phyloP scores from a whole-genome alignment of 2,113 vertebrate species.

The Ophthalmolycus amberensis region DNA sequence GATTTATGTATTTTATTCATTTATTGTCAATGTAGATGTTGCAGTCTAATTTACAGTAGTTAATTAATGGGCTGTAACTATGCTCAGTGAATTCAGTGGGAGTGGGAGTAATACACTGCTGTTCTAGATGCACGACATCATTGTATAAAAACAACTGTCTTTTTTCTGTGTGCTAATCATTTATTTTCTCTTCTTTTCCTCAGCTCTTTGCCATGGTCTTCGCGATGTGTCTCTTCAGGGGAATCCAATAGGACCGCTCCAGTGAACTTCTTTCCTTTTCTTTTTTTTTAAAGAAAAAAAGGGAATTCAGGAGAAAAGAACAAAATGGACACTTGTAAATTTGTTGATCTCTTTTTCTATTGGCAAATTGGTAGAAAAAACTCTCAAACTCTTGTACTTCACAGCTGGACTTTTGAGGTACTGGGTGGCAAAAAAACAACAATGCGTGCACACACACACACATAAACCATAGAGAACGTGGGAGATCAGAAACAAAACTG shows the following conservation, averaged over 20 bases:
- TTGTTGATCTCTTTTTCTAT: constrained; percentile 84
- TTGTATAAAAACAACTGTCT: neutral
- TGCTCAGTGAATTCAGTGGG: neutral
- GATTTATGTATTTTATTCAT: neutral
- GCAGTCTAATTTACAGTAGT: neutral
- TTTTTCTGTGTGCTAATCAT: neutral
- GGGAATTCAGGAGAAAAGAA: constrained; percentile 73
- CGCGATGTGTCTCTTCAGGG: constrained; percentile 97
- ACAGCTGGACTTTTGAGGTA: constrained; percentile 93
- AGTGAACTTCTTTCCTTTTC: constrained; percentile 59
- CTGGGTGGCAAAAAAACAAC: constrained; percentile 73
- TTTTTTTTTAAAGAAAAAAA: constrained; percentile 63
- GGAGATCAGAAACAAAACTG: constrained; percentile 58
- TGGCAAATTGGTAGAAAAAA: constrained; percentile 66
- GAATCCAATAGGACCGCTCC: constrained; percentile 88
- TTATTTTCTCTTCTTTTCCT: constrained; percentile 21
- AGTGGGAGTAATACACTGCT: neutral
- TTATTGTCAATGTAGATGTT: neutral
- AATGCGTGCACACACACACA: constrained; percentile 40
- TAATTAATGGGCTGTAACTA: neutral
- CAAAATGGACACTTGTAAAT: constrained; percentile 76
- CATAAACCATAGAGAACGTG: constrained; percentile 48
- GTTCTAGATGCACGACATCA: neutral
- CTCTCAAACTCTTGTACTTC: constrained; percentile 88
- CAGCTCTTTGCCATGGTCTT: constrained; percentile 97